phyloP scores from a whole-genome alignment of 2,888 invertebrate species.

The Phymatocera aterrima region DNA sequence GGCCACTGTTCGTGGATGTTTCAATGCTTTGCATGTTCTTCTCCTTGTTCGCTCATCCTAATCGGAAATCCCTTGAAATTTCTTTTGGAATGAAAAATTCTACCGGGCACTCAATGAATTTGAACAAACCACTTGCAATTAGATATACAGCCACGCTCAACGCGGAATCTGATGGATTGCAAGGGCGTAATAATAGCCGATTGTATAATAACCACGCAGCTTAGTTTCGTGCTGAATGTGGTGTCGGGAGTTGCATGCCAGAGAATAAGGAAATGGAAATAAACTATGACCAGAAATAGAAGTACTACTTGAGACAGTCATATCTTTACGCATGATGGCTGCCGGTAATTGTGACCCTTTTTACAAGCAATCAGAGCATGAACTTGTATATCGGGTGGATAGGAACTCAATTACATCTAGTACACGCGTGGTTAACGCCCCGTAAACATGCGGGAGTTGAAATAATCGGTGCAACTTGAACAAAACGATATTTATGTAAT shows the following conservation, averaged over 20 bases:
- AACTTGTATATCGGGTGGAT: conserved; percentile 52
- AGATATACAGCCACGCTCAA: too few species aligned
- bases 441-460: conserved; percentile 14
- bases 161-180: too few species aligned
- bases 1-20: too few species aligned
- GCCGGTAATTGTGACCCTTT: conserved; percentile 60
- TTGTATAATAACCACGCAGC: too few species aligned
- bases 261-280: conserved; percentile 38
- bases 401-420: conserved; percentile 33
- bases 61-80: too few species aligned
- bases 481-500: not conserved
- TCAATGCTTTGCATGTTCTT: too few species aligned
- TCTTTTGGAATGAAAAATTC: too few species aligned
- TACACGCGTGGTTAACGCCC: conserved; percentile 38
- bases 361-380: conserved; percentile 63
- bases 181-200: too few species aligned
- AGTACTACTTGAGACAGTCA: conserved; percentile 42
- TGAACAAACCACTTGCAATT: too few species aligned
- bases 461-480: not conserved
- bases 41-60: too few species aligned
- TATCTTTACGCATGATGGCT: conserved; percentile 62
- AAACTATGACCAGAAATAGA: conserved; percentile 28
- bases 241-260: not conserved
- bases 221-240: too few species aligned
- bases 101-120: too few species aligned